A percentile compares a stretch with the other conserved stretches of the same genome.
phyloP scores from a whole-genome alignment of 2,113 vertebrate genomes.

The Zeus faber region DNA sequence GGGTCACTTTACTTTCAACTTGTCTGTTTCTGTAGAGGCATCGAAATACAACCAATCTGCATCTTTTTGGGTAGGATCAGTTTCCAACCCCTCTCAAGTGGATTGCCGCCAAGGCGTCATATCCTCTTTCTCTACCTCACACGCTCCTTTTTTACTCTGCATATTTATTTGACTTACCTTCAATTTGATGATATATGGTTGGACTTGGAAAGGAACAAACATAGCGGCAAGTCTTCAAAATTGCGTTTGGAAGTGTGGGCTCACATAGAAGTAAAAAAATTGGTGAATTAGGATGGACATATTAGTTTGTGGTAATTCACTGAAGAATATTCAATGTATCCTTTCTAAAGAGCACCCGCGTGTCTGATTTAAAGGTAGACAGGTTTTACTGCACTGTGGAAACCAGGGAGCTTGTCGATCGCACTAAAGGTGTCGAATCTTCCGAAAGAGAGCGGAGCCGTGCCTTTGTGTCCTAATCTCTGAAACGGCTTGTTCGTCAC shows the following conservation, averaged over 20 bases:
- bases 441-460: constrained; percentile 18
- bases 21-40: constrained; percentile 33
- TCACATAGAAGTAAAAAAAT: too few relatives aligned
- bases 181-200: not conserved
- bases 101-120: constrained; percentile 51
- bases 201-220: not conserved
- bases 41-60: constrained; percentile 57
- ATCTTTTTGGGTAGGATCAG: constrained; percentile 61
- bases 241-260: too few relatives aligned
- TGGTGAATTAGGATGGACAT: too few relatives aligned
- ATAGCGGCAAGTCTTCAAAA: too few relatives aligned
- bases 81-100: constrained; percentile 64
- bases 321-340: too few relatives aligned
- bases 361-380: too few relatives aligned
- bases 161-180: not conserved
- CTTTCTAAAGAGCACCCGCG: too few relatives aligned
- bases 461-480: constrained; percentile 42
- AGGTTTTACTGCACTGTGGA: too few relatives aligned
- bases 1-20: constrained; percentile 28
- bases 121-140: constrained; percentile 56
- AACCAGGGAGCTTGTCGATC: too few relatives aligned
- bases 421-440: constrained; percentile 6
- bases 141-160: constrained; percentile 1
- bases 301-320: too few relatives aligned
- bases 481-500: constrained; percentile 62